Conservation (phyloP, 1,140 invertebrate genomes). For the Eriocheir sinensis region DNA sequence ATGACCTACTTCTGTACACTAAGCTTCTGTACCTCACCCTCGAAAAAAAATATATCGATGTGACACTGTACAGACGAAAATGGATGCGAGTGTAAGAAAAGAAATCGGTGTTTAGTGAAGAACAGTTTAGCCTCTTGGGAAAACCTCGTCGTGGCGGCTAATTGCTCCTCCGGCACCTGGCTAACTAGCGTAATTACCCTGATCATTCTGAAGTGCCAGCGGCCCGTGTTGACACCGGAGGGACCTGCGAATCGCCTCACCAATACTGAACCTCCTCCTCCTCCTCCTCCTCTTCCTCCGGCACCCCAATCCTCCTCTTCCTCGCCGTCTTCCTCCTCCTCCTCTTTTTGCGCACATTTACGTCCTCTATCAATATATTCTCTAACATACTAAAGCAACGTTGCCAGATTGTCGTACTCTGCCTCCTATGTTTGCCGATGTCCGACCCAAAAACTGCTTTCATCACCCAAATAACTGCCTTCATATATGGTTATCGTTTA, state of each 20-base stretch:
- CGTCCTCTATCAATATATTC: no score
- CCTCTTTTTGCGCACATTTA: no score
- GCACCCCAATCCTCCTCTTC: neutral
- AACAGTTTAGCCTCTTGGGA: neutral
- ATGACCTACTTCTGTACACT: neutral
- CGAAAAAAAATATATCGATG: no score
- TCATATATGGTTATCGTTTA: no score
- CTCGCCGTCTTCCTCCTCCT: neutral
- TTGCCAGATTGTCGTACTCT: no score
- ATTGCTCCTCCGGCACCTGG: constrained; percentile 34
- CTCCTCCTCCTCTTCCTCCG: neutral
- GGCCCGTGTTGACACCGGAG: neutral
- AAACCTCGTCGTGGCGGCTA: neutral
- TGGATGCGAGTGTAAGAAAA: neutral
- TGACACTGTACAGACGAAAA: neutral
- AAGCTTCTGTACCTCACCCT: neutral
- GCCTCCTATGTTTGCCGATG: no score
- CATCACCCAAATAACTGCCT: no score
- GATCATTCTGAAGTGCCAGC: constrained; percentile 39
- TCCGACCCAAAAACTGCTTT: no score
- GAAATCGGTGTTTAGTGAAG: neutral
- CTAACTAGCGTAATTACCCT: constrained; percentile 51
- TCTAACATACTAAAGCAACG: no score
- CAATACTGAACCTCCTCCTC: neutral
- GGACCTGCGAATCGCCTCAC: constrained; percentile 2